Base-by-base conservation (phyloP, 2,113 vertebrate species). In the Argyrosomus japonicus region DNA sequence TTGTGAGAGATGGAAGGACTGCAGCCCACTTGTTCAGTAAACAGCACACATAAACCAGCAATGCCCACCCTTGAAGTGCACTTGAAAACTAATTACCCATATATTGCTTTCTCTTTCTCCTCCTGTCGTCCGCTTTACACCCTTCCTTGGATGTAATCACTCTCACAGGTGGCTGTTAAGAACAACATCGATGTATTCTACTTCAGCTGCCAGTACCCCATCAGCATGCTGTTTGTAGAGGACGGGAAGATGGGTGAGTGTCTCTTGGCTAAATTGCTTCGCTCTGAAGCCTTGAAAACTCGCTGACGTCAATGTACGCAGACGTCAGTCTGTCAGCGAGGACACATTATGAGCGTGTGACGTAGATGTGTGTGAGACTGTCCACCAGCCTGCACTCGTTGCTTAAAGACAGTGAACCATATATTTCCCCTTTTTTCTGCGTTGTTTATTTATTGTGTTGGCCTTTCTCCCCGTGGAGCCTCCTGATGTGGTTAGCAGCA, bases 121-220 rank as follows among this genome's bases (percentile, higher is more conserved):
- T 45, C 36, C 36, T 60, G 43, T 81, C 61, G 6, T 50, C 47
- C 68, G 75, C 68, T 65, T 75, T 60, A 6, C 78, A 70, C 57
- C 68, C 61, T 43, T 50, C 53, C 60, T 25, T 45, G 25, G 64
- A 63, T 87, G 29, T 72, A 75, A 75, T 87, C 76, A 21, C 71
- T 43, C 67, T 83, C 74, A 48, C 93, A 99, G 98, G 98, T 99
- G 56, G 98, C 98, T 0, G 96, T 99, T 88, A 99, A 99, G 92
- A 99, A 99, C 95, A 99, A 99, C 95, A 99, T 99, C 0, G 98
- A 99, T 0, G 97, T 99, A 54, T 99, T 99, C 94, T 99, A 99
- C 97, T 99, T 99, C 96, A 99, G 98, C 94, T 97, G 97, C 82
- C 95, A 99, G 86, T 99, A 98, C 90, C 97, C 98, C 0, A 96